phyloP scores from a whole-genome alignment of 2,888 invertebrate species.

The Azorinus chamasolen region DNA sequence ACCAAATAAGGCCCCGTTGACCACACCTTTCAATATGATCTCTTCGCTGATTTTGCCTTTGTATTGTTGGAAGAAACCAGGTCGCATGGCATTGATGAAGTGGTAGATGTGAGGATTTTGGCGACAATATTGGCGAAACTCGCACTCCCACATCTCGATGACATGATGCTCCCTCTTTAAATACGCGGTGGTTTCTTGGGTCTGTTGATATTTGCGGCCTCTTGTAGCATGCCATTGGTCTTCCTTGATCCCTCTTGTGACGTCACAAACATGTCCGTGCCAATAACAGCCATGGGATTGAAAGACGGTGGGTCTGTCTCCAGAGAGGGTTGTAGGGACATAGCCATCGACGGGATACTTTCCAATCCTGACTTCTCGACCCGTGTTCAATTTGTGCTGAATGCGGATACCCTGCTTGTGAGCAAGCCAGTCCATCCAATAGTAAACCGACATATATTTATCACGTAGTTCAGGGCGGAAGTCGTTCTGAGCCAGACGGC shows the following conservation, averaged over 20 bases:
- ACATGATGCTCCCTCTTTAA: slow-evolving; percentile 11
- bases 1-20: slow-evolving; percentile 30
- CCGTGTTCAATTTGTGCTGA: too few species aligned
- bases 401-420: slow-evolving; percentile 20
- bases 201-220: slow-evolving; percentile 17
- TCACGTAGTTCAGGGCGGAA: too few species aligned
- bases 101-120: slow-evolving; percentile 33
- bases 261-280: too few species aligned
- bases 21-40: slow-evolving; percentile 26
- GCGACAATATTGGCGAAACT: slow-evolving; percentile 34
- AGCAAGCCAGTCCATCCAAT: too few species aligned
- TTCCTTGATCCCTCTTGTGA: slow-evolving; percentile 1
- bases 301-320: slow-evolving; percentile 26
- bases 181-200: slow-evolving; percentile 9
- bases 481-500: slow-evolving; percentile 30
- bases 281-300: slow-evolving; percentile 59
- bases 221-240: slow-evolving; percentile 4
- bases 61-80: slow-evolving; percentile 27
- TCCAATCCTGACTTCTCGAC: slow-evolving; percentile 40
- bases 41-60: slow-evolving; percentile 22
- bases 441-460: too few species aligned
- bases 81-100: slow-evolving; percentile 28
- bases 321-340: neutral
- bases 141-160: slow-evolving; percentile 54
- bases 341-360: slow-evolving; percentile 51